A percentile compares a stretch with the other conserved stretches of the same genome.
Evolutionary conservation across 2,113 vertebrate species (phyloP).

Genomic region (Spea multiplicata): DNA sequence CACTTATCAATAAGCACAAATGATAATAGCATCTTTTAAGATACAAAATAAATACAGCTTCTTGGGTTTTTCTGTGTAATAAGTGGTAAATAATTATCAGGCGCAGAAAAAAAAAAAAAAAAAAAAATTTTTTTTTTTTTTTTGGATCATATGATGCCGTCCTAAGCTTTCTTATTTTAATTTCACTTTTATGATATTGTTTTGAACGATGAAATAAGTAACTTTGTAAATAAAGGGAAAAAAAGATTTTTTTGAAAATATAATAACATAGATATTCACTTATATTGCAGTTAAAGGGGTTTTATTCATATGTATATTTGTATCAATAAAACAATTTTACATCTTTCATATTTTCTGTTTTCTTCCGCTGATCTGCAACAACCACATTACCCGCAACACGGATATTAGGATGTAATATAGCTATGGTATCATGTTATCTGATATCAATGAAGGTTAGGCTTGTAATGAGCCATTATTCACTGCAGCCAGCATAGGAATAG

Average conservation of each 20-base stretch:
- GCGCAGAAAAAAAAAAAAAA: no score
- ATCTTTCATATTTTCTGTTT: constrained; percentile 51
- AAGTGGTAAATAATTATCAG: background rate
- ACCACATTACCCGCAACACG: no score
- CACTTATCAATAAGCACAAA: constrained; percentile 56
- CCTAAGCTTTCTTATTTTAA: constrained; percentile 25
- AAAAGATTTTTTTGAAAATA: constrained; percentile 58
- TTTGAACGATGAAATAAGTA: constrained; percentile 38
- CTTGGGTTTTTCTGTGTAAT: constrained; percentile 52
- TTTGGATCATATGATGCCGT: constrained; percentile 26
- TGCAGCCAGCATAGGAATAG: no score
- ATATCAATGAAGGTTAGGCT: no score
- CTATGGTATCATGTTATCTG: no score
- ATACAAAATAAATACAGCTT: constrained; percentile 1
- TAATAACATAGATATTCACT: constrained; percentile 65
- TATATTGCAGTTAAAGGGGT: constrained; percentile 70
- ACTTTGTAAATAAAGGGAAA: constrained; percentile 60
- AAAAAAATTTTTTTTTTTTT: no score
- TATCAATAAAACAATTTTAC: constrained; percentile 92
- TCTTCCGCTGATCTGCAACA: background rate
- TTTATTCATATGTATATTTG: constrained; percentile 87
- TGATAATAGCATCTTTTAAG: background rate
- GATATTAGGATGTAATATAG: no score
- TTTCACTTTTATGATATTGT: constrained; percentile 28
- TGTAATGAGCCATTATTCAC: no score